Percentiles rank a stretch among this genome's conserved stretches.
Conservation (phyloP, 2,113 vertebrate species). For the Cynopterus brachyotis region DNA sequence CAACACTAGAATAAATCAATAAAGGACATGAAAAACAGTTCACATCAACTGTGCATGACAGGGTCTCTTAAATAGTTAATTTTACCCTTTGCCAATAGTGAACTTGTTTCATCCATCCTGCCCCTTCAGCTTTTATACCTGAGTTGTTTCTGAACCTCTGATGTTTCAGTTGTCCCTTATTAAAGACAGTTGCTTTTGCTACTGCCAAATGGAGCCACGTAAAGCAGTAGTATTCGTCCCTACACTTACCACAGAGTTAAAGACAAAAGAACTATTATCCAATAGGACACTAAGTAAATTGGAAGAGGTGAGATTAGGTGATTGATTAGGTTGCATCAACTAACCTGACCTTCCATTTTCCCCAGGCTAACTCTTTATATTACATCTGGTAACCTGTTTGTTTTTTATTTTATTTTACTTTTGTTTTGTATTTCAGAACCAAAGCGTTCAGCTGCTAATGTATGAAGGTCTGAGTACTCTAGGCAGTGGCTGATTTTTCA, state of each 20-base stretch:
- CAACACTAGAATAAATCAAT: not conserved
- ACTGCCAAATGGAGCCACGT: not conserved
- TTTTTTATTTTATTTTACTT: not conserved
- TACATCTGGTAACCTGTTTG: slow-evolving; percentile 37
- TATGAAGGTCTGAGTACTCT: not conserved
- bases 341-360: slow-evolving; percentile 37
- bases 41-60: not conserved
- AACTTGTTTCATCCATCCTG: not conserved
- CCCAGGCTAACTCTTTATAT: slow-evolving; percentile 21
- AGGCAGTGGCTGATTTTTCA: not conserved
- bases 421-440: not conserved
- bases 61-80: not conserved
- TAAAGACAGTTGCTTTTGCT: not conserved
- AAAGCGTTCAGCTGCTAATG: slow-evolving; percentile 30
- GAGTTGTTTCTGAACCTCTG: not conserved
- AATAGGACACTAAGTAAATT: slow-evolving; percentile 50
- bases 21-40: not conserved
- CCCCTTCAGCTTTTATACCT: not conserved
- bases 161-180: not conserved
- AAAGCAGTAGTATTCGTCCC: not conserved
- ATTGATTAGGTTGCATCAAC: slow-evolving; percentile 36
- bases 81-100: not conserved
- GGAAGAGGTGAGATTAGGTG: slow-evolving; percentile 59
- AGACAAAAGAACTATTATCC: not conserved
- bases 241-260: slow-evolving; percentile 43